phyloP scores from a whole-genome alignment of 2,888 invertebrate species.

The Ferdinandea cuprea region DNA sequence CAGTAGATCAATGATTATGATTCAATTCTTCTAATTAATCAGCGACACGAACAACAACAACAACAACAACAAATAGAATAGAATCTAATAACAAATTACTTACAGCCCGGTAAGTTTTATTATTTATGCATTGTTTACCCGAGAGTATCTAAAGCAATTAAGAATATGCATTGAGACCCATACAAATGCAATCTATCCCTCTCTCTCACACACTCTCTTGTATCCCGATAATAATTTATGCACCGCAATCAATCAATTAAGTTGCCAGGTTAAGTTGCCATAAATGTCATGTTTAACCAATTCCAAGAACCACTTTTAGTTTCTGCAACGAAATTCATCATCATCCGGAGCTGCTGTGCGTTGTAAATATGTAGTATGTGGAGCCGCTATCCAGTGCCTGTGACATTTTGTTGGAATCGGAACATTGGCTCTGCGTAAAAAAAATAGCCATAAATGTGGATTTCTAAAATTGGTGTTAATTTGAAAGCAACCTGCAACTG shows the following conservation, averaged over 20 bases:
- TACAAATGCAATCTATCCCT: constrained; percentile 6
- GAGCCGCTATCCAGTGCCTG: constrained; percentile 4
- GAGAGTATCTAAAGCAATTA: constrained; percentile 25
- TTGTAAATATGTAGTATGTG: no score
- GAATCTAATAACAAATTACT: not conserved
- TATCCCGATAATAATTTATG: constrained; percentile 61
- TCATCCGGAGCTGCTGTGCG: constrained; percentile 23
- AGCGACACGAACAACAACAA: not conserved
- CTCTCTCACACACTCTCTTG: no score
- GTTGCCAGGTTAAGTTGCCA: constrained; percentile 67
- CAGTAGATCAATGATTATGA: constrained; percentile 11
- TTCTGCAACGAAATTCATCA: constrained; percentile 64
- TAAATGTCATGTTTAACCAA: constrained; percentile 69
- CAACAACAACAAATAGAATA: no score
- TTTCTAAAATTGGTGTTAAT: constrained; percentile 67
- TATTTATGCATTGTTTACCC: constrained; percentile 17
- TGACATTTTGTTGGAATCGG: constrained; percentile 60
- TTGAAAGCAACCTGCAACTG: constrained; percentile 58
- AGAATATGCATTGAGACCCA: constrained; percentile 6
- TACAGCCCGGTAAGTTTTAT: not conserved
- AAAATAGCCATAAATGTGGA: constrained; percentile 38
- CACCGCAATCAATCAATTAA: constrained; percentile 73
- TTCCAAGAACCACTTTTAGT: constrained; percentile 68
- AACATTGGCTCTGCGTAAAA: constrained; percentile 27
- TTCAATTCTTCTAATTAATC: constrained; percentile 12